Base-by-base conservation (phyloP, 1,140 invertebrate genomes). In the Triops longicaudatus region DNA sequence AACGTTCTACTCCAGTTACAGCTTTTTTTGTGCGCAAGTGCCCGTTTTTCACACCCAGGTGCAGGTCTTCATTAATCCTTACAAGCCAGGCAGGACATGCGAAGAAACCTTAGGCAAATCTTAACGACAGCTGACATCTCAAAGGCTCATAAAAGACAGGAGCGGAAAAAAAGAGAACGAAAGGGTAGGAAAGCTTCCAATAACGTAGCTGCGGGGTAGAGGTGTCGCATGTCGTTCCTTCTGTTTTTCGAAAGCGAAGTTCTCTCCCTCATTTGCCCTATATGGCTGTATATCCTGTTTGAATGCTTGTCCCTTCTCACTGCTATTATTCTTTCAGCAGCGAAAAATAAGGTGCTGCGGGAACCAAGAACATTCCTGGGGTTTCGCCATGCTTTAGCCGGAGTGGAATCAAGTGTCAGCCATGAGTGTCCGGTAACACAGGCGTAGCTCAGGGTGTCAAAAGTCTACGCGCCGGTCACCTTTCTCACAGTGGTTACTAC, bases 51-150 rank as follows among this genome's bases (percentile, higher is more conserved):
- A 63, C 50, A 63, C 50, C 50, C 50, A 63, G 50, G 50, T 63
- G 50, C 50, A 63, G 50, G 50, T 63, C 50, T 63, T 63, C 50
- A 63, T 63, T 63, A 63, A 63, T 63, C 50, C 50, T 63, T 63
- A 63, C 17, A 63, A 63, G 50, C 5, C 50, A 63, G 50, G 50
- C 10, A 63, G 17, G 22, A 63, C 50, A 63, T 63, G 22, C 50
- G 22, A 63, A 63, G 50, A 63, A 63, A 63, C 50, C 50, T 63
- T 63, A 63, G 50, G 50, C 50, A 63, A 63, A 63, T 63, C 50
- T 22, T 37, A 37, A 37, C 17, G 50, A 63, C 50, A 63, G 50
- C 50, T 63, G 50, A 63, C 50, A 22, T 63, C 50, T 63, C 22
- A 63, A 7, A 63, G 31, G 17, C 50, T 63, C 50, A 63, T 63